Conservation (phyloP, 2,113 vertebrate genomes). For the Melanerpes formicivorus region DNA sequence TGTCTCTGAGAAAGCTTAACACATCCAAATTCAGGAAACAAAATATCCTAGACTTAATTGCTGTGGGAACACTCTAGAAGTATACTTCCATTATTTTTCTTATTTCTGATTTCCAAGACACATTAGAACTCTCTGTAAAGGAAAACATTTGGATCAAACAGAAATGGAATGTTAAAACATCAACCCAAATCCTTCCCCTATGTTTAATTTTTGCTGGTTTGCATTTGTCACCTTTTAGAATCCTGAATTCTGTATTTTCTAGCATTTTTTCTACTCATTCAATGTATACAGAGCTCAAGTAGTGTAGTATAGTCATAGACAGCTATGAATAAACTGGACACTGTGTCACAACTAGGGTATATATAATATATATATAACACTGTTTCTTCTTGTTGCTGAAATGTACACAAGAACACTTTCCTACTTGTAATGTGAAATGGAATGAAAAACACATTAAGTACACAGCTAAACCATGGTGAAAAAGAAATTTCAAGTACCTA, state of each 20-base stretch:
- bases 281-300: neutral
- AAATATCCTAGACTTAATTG: neutral
- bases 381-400: neutral
- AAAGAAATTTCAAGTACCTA: neutral
- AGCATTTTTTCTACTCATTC: neutral
- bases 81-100: neutral
- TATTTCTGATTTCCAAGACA: neutral
- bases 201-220: neutral
- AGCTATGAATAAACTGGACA: neutral
- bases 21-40: neutral
- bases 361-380: neutral
- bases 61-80: neutral
- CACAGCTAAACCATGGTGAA: neutral
- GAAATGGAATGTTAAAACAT: neutral
- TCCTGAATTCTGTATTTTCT: neutral
- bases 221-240: neutral
- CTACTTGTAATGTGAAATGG: neutral
- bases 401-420: neutral
- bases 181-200: neutral
- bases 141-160: neutral
- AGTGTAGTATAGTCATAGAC: neutral
- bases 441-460: neutral
- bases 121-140: neutral
- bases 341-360: fast-evolving
- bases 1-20: neutral